Conservation (phyloP, 2,113 vertebrate species). For the Polyodon spathula region DNA sequence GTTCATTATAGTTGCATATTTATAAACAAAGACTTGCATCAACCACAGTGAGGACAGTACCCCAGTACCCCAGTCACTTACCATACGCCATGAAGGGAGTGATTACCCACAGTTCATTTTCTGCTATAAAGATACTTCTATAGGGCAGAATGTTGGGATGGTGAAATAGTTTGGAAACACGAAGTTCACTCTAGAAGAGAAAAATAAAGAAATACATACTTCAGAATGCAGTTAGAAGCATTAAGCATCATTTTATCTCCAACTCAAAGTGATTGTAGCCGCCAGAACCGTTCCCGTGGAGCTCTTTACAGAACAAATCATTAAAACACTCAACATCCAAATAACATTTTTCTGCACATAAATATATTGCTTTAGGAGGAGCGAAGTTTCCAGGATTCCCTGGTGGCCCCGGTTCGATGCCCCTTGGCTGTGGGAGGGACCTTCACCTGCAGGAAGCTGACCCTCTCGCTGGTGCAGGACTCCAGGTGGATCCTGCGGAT, state of each 20-base stretch:
- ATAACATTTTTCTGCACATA: too few relatives aligned
- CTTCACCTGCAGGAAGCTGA: constrained; percentile 86
- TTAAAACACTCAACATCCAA: too few relatives aligned
- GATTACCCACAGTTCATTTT: constrained; percentile 94
- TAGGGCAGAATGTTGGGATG: constrained; percentile 90
- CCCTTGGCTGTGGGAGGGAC: not conserved
- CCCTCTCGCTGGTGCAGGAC: constrained; percentile 93
- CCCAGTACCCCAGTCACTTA: too few relatives aligned
- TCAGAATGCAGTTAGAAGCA: not conserved
- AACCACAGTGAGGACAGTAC: too few relatives aligned
- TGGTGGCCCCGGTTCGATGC: not conserved
- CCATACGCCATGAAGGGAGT: constrained; percentile 96
- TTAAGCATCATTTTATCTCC: too few relatives aligned
- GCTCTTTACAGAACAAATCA: too few relatives aligned
- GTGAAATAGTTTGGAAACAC: constrained; percentile 91
- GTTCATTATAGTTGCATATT: too few relatives aligned
- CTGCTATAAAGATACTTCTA: constrained; percentile 84
- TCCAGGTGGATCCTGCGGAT: constrained; percentile 86
- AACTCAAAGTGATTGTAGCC: too few relatives aligned
- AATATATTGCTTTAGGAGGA: too few relatives aligned
- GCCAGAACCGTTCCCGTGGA: too few relatives aligned
- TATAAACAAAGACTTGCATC: too few relatives aligned
- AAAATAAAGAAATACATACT: constrained; percentile 1
- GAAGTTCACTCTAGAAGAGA: constrained; percentile 71
- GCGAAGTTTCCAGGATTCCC: not conserved